Percentiles rank a stretch among this genome's conserved stretches.
phyloP scores from a whole-genome alignment of 2,797 vertebrate genomes.

The Pteropus rufus region DNA sequence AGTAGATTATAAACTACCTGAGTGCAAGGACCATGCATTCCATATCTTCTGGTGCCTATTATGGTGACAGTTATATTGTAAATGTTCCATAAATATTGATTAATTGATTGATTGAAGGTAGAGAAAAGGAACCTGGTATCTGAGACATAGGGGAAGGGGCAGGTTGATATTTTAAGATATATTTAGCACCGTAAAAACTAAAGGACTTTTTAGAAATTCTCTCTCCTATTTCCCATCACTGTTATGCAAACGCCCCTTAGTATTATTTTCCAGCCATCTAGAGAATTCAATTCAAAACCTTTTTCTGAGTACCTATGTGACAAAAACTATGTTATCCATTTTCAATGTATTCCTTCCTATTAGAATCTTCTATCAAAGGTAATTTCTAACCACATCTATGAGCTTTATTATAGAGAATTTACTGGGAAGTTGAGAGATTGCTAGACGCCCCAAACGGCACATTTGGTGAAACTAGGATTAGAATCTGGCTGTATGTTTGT shows the following conservation, averaged over 20 bases:
- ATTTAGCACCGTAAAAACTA: background rate
- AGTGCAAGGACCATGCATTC: background rate
- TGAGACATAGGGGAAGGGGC: background rate
- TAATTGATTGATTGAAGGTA: background rate
- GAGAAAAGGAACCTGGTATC: background rate
- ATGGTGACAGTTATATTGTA: background rate
- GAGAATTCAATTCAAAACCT: background rate
- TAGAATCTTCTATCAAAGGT: background rate
- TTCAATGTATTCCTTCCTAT: background rate
- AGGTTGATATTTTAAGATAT: background rate
- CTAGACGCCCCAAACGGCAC: background rate
- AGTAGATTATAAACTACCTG: background rate
- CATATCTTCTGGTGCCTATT: background rate
- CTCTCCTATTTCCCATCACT: background rate
- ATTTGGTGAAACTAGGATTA: background rate
- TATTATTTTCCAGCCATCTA: background rate
- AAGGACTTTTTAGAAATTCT: background rate
- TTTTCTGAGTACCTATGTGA: background rate
- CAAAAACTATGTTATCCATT: background rate
- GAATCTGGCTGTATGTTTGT: background rate
- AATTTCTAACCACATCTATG: background rate
- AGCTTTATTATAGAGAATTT: background rate
- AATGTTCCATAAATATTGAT: background rate
- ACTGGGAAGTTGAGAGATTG: background rate
- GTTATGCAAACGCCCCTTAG: background rate